Base-by-base conservation (phyloP, 2,888 invertebrate genomes). In the Eupeodes latifasciatus region DNA sequence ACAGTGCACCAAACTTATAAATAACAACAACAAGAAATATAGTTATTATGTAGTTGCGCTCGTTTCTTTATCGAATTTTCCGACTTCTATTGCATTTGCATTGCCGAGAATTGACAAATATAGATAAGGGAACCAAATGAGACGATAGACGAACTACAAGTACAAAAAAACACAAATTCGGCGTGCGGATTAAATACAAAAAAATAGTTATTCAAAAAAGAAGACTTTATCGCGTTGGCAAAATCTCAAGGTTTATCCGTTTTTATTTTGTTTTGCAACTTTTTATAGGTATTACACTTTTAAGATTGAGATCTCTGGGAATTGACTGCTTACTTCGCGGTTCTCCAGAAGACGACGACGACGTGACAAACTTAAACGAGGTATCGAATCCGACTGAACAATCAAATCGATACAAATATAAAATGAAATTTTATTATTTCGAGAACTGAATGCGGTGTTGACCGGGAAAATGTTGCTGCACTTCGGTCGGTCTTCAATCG, bases 171-270 rank as follows among this genome's bases (percentile, higher is more conserved):
- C n/a, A 69, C 44, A 71, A 27, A 12, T 49, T 53, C 34, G 69
- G n/a, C 69, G 36, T 57, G 12, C 57, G 16, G 27, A 40, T 64
- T 27, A 10, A 53, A 72, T 34, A 11, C 10, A 11, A 49, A 62
- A 51, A 51, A 27, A 9, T n/a, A n/a, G 49, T 14, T 36, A 19
- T 19, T 19, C 27, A 71, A 14, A 40, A 6, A 27, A 40, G 7
- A 27, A 83, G n/a, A 64, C 27, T 72, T 76, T 83, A 87, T 87
- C 86, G 76, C 44, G 86, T 87, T 87, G 83, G 83, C 86, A 80
- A 76, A 82, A 76, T 82, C 51, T 75, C 57, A 59, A 71, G 16
- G 40, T 10, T 44, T 59, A 62, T 62, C 14, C 11, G 6, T 34
- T 27, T 19, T 27, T 27, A 27, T 40, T 59, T 61, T 57, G 14